These are phyloP conservation scores for Ceyx margarethae DNA, from an alignment of 2,113 vertebrate genomes.

Conservation along the genomic window DNA sequence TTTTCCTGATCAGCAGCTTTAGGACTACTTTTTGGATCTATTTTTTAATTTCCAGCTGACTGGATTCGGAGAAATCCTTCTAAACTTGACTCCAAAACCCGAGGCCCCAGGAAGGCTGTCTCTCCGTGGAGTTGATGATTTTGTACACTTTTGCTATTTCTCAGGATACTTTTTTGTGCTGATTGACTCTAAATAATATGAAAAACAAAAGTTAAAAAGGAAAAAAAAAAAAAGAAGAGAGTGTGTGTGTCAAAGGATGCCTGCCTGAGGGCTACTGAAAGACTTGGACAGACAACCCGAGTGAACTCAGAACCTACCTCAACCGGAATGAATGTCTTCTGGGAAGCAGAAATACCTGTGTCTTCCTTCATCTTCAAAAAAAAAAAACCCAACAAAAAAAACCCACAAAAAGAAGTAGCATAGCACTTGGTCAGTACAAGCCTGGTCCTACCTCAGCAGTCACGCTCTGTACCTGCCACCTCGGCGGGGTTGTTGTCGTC, in stretches of 20 bases:
- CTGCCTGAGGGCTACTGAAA: slow-evolving; percentile 75
- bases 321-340: slow-evolving; percentile 97
- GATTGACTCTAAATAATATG: slow-evolving; percentile 68
- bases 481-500: not conserved
- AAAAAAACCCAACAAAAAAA: not conserved
- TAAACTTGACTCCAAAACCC: slow-evolving; percentile 23
- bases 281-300: slow-evolving; percentile 79
- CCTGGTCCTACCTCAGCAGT: slow-evolving; percentile 92
- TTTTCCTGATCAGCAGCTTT: slow-evolving; percentile 55
- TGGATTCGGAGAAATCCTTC: slow-evolving; percentile 35
- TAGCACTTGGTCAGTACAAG: slow-evolving; percentile 80
- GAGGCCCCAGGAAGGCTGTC: not conserved
- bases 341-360: slow-evolving; percentile 79
- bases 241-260: slow-evolving; percentile 73
- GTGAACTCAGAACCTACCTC: slow-evolving; percentile 93
- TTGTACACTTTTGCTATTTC: slow-evolving; percentile 70
- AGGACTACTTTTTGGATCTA: slow-evolving; percentile 42
- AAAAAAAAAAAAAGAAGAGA: not conserved
- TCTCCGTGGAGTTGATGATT: slow-evolving; percentile 1
- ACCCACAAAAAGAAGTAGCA: slow-evolving; percentile 13
- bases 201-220: not conserved
- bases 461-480: slow-evolving; percentile 74
- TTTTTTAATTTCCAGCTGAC: slow-evolving; percentile 44
- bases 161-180: slow-evolving; percentile 84
- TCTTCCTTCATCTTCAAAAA: slow-evolving; percentile 78